Conservation (phyloP, 2,113 vertebrate species). For the Chaenogobius annularis region DNA sequence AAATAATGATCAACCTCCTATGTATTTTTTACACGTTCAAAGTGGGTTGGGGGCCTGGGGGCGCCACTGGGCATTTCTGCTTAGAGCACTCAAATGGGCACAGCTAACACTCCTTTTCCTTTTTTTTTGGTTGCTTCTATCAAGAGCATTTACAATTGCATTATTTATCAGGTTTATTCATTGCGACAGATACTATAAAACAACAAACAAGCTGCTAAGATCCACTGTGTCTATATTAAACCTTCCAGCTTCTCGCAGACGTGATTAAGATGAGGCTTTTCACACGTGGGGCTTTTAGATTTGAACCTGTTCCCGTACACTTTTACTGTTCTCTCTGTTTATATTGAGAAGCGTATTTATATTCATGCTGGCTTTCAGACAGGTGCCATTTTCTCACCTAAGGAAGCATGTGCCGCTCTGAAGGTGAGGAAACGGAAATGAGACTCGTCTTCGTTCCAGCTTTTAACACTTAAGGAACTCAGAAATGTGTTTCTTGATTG, state of each 20-base stretch:
- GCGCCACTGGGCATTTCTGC: too few relatives aligned
- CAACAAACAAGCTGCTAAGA: slow-evolving; percentile 5
- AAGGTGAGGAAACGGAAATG: neutral
- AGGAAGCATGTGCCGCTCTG: neutral
- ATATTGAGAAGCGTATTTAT: neutral
- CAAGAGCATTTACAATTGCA: neutral
- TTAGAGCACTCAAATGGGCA: too few relatives aligned
- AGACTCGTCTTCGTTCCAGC: neutral
- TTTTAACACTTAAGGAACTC: neutral
- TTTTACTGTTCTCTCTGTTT: neutral
- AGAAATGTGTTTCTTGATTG: neutral
- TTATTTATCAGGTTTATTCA: neutral
- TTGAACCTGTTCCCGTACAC: neutral
- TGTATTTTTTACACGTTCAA: too few relatives aligned
- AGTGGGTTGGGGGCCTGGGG: too few relatives aligned
- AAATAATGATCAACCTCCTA: too few relatives aligned
- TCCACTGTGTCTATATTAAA: neutral
- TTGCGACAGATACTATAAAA: neutral
- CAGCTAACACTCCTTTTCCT: too few relatives aligned
- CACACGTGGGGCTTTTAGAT: neutral
- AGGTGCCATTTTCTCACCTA: slow-evolving; percentile 3
- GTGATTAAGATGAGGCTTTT: neutral
- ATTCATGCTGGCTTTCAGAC: neutral
- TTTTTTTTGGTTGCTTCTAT: neutral
- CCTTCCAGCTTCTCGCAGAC: neutral